Conservation (phyloP, 1,140 invertebrate genomes). For the Zaprionus gabonicus region DNA sequence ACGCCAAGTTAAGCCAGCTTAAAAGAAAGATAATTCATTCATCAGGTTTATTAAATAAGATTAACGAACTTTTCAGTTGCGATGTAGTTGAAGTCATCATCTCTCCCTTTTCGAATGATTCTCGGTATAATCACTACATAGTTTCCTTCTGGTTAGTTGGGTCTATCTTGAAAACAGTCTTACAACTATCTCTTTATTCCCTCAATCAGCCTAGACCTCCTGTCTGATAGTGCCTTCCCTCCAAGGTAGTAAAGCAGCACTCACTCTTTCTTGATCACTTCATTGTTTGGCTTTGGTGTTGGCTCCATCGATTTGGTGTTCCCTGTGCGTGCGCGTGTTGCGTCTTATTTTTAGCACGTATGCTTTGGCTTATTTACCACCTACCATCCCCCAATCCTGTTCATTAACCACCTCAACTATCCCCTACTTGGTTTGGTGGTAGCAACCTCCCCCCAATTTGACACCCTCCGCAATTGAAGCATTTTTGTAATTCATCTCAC, state of each 20-base stretch:
- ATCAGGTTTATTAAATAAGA: not conserved
- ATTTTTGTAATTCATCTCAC: constrained; percentile 16
- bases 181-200: no score
- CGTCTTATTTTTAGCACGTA: constrained; percentile 45
- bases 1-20: not conserved
- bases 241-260: not conserved
- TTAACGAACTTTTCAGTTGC: no score
- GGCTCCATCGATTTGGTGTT: constrained; percentile 28
- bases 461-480: not conserved
- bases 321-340: constrained; percentile 49
- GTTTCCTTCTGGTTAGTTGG: no score
- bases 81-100: no score
- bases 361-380: not conserved
- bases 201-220: not conserved
- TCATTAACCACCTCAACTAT: not conserved
- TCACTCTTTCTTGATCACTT: not conserved
- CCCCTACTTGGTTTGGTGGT: not conserved
- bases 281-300: constrained; percentile 1
- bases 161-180: no score
- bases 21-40: no score
- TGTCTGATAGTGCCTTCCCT: not conserved
- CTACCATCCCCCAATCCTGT: not conserved
- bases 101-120: no score
- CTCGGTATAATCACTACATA: no score
- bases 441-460: not conserved